Percentiles rank a stretch among this genome's conserved stretches.
phyloP scores from a whole-genome alignment of 1,140 invertebrate genomes.

The Eubasilissa regina region DNA sequence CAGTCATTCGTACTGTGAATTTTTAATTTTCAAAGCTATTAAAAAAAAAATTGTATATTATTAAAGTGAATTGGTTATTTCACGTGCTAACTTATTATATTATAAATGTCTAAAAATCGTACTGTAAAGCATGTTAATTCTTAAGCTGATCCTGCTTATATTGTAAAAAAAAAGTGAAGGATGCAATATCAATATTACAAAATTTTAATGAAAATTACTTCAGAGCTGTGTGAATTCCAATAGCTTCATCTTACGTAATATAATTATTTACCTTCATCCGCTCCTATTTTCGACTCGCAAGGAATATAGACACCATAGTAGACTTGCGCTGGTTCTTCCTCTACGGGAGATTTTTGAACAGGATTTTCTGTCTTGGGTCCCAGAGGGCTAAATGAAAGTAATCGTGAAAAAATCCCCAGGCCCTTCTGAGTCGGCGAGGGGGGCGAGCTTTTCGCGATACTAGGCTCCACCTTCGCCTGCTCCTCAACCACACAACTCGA shows the following conservation, averaged over 20 bases:
- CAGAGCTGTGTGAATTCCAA: too few species aligned
- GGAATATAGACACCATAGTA: slow-evolving; percentile 72
- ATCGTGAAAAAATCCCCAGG: slow-evolving; percentile 53
- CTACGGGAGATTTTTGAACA: slow-evolving; percentile 35
- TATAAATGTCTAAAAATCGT: too few species aligned
- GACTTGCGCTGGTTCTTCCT: slow-evolving; percentile 63
- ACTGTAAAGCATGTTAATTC: too few species aligned
- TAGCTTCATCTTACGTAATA: slow-evolving; percentile 36
- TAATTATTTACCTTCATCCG: slow-evolving; percentile 67
- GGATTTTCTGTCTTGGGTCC: slow-evolving; percentile 48
- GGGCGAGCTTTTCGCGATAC: background rate
- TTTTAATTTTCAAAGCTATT: too few species aligned
- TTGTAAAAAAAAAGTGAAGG: too few species aligned
- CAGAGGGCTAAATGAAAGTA: slow-evolving; percentile 54
- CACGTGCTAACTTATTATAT: too few species aligned
- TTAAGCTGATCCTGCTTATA: too few species aligned
- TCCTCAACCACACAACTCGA: slow-evolving; percentile 31
- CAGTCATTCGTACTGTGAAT: too few species aligned
- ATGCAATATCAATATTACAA: too few species aligned
- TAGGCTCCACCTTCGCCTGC: slow-evolving; percentile 8
- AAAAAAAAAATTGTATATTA: too few species aligned
- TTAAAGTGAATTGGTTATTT: too few species aligned
- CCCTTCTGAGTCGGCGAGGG: slow-evolving; percentile 37
- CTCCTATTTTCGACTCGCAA: slow-evolving; percentile 70
- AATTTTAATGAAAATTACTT: too few species aligned